Base-by-base conservation (phyloP, 2,797 vertebrate species). In the Pteronotus mesoamericanus region DNA sequence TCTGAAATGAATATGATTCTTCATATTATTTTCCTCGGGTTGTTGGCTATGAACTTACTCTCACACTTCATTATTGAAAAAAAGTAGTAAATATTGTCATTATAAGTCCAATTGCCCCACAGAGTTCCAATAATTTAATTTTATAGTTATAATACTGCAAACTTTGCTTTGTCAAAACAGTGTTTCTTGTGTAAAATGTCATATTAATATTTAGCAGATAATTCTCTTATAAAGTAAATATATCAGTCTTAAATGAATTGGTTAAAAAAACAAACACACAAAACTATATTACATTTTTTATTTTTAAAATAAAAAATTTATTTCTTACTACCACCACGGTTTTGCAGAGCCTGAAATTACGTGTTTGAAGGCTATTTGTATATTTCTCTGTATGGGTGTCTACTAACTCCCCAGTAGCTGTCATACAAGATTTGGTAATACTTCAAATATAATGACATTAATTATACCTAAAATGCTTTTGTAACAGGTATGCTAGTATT, bases 391-490 rank as follows among this genome's bases (percentile, higher is more conserved):
- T 83, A 66, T 46, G 21, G 24, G 61, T 86, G 46, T 96, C 57
- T 96, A 92, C 11, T 75, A 42, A 90, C 53, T 96, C 92, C n/a
- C 88, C 92, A 94, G 90, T 66, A 91, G 82, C 64, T 96, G 59
- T 96, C 97, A 92, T 72, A 94, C 12, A 85, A 66, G 85, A 51
- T 97, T 98, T 97, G 95, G 34, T 79, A 97, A 94, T 75, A 91
- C 69, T 97, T 98, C 91, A 96, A 83, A 91, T 96, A 95, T 97
- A 98, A 97, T 94, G 68, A 95, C 12, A 59, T 57, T 96, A 97
- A 98, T 97, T 97, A 89, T 0, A 96, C 87, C 69, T 92, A 94
- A 98, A 97, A 98, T 94, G 61, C 77, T 91, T 96, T 91, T 97
- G 80, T 96, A 97, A 96, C 86, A 97, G 96, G 92, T 94, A 97